Conservation (phyloP, 23 tunicate genomes). For the Halocynthia aurantium region DNA sequence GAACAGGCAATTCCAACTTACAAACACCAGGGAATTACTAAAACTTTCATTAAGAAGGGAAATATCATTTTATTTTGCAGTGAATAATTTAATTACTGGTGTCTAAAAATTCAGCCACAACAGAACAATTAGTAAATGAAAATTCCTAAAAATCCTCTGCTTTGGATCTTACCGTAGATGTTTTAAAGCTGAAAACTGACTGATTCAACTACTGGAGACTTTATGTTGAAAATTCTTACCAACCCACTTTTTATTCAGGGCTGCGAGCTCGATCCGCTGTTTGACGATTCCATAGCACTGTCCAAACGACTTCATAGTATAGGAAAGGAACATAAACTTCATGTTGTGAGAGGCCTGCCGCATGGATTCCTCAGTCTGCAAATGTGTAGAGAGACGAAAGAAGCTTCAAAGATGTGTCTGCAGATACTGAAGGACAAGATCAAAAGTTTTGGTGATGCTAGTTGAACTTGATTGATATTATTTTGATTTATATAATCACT, state of each 20-base stretch:
- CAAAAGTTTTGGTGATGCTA: not conserved
- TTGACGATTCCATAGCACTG: slow-evolving; percentile 58
- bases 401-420: slow-evolving; percentile 44
- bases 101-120: no score
- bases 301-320: slow-evolving; percentile 43
- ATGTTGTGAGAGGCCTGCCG: slow-evolving; percentile 48
- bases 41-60: no score
- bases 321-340: slow-evolving; percentile 41
- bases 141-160: no score
- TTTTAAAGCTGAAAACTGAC: no score
- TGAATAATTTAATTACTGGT: no score
- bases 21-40: no score
- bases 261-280: slow-evolving; percentile 68
- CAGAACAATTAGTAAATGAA: no score
- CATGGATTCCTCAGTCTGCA: slow-evolving; percentile 64
- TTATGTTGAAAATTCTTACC: not conserved
- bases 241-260: slow-evolving; percentile 27
- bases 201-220: no score
- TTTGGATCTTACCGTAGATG: no score
- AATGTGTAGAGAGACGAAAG: slow-evolving; percentile 56
- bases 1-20: no score
- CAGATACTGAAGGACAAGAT: slow-evolving; percentile 16
- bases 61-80: no score
- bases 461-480: not conserved
- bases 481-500: no score